These are phyloP conservation scores for Speoplatyrhinus poulsoni DNA, from an alignment of 2,113 vertebrate species.

Conservation along the genomic window DNA sequence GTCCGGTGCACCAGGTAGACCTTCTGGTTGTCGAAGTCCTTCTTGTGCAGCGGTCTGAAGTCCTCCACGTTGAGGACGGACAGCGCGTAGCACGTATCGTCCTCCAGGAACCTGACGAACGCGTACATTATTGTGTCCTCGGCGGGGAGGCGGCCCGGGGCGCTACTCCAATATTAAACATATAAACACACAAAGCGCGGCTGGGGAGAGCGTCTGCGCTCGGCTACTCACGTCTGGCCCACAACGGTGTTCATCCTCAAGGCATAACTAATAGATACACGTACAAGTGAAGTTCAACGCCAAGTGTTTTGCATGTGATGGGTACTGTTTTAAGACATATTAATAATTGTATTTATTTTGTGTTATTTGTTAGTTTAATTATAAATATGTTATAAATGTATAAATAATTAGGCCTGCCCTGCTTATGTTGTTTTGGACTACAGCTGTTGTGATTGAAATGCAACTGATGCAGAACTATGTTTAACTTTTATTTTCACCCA, in stretches of 20 bases:
- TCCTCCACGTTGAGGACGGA: slow-evolving; percentile 87
- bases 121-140: slow-evolving; percentile 88
- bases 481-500: slow-evolving; percentile 63
- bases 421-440: slow-evolving; percentile 86
- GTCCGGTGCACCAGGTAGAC: slow-evolving; percentile 92
- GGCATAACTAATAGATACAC: slow-evolving; percentile 64
- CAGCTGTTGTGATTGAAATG: slow-evolving; percentile 91
- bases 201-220: slow-evolving; percentile 74
- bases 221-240: slow-evolving; percentile 82
- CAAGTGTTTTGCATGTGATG: background rate
- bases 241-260: slow-evolving; percentile 59
- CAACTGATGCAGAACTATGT: slow-evolving; percentile 88
- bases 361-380: no score
- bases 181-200: slow-evolving; percentile 53
- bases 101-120: slow-evolving; percentile 94
- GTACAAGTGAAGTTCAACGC: background rate
- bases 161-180: background rate
- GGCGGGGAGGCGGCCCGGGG: slow-evolving; percentile 70
- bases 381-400: slow-evolving; percentile 72
- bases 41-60: slow-evolving; percentile 87
- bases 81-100: slow-evolving; percentile 93
- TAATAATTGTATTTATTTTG: background rate
- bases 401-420: slow-evolving; percentile 84
- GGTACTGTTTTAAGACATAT: background rate
- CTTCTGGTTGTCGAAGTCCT: slow-evolving; percentile 97